phyloP scores from a whole-genome alignment of 2,113 vertebrate genomes.

The Fregetta grallaria region DNA sequence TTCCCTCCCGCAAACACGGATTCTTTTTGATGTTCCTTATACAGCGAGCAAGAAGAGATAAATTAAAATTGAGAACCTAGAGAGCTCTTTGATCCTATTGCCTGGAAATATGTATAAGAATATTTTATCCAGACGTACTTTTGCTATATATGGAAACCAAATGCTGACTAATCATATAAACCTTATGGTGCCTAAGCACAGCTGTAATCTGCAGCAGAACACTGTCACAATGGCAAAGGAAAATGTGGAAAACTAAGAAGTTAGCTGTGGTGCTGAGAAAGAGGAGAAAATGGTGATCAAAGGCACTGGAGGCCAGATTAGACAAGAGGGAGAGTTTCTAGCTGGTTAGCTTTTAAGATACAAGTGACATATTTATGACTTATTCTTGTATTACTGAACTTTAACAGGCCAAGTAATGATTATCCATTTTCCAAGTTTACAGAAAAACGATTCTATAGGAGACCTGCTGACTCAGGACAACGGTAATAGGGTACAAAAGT shows the following conservation, averaged over 20 bases:
- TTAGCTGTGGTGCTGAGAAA: not conserved
- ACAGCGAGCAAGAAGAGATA: slow-evolving; percentile 48
- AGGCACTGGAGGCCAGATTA: not conserved
- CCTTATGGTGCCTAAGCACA: slow-evolving; percentile 57
- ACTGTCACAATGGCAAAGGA: not conserved
- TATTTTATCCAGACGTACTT: slow-evolving; percentile 68
- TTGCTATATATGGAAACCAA: slow-evolving; percentile 70
- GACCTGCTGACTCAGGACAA: slow-evolving; percentile 38
- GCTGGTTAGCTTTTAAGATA: slow-evolving; percentile 27
- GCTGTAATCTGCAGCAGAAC: slow-evolving; percentile 55
- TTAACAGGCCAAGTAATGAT: not conserved
- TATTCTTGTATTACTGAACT: slow-evolving; percentile 41
- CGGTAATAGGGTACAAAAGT: not conserved
- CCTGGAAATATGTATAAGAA: slow-evolving; percentile 57
- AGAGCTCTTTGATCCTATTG: slow-evolving; percentile 63
- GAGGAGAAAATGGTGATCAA: slow-evolving; percentile 46
- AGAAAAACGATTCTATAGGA: not conserved
- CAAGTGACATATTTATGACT: slow-evolving; percentile 44
- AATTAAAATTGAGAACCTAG: slow-evolving; percentile 58
- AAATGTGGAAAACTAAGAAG: not conserved
- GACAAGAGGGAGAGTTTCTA: slow-evolving; percentile 5
- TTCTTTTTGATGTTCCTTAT: slow-evolving; percentile 48
- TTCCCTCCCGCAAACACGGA: not conserved
- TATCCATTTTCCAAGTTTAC: not conserved
- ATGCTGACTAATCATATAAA: slow-evolving; percentile 69